Evolutionary conservation across 2,888 invertebrate genomes (phyloP).

Genomic region (Nemotelus pantherinus): DNA sequence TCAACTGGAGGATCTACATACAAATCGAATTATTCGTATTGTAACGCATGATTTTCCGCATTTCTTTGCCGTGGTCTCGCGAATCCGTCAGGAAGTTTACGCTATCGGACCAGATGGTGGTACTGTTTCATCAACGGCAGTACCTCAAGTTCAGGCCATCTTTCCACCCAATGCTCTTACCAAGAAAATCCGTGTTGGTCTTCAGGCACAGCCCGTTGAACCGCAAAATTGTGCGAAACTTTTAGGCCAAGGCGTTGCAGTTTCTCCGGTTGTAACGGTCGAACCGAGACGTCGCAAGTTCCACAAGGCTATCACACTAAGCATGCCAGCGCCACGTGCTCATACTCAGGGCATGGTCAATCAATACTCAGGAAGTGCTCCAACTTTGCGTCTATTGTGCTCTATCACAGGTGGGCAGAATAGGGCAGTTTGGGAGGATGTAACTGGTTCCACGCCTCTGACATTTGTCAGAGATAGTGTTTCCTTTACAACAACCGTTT

Average conservation of each 20-base stretch:
- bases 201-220: slow-evolving; percentile 95
- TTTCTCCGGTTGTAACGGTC: slow-evolving; percentile 97
- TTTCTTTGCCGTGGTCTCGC: slow-evolving; percentile 95
- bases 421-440: slow-evolving; percentile 99
- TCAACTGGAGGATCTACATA: slow-evolving; percentile 84
- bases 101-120: slow-evolving; percentile 98
- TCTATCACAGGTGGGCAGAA: slow-evolving; percentile 97
- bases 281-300: slow-evolving; percentile 98
- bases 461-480: slow-evolving; percentile 97
- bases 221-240: slow-evolving; percentile 85
- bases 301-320: slow-evolving; percentile 97
- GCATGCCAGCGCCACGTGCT: slow-evolving; percentile 85
- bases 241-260: slow-evolving; percentile 95
- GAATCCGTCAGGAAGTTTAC: slow-evolving; percentile 95
- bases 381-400: slow-evolving; percentile 89
- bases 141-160: slow-evolving; percentile 83
- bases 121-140: slow-evolving; percentile 92
- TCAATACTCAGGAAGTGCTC: slow-evolving; percentile 81
- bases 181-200: slow-evolving; percentile 98
- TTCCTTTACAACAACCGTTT: slow-evolving; percentile 98
- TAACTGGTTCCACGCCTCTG: slow-evolving; percentile 96
- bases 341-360: slow-evolving; percentile 79
- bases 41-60: slow-evolving; percentile 97
- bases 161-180: slow-evolving; percentile 97
- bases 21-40: slow-evolving; percentile 91